Evolutionary conservation across 2,797 vertebrate genomes (phyloP).

Genomic region (Hipposideros larvatus): DNA sequence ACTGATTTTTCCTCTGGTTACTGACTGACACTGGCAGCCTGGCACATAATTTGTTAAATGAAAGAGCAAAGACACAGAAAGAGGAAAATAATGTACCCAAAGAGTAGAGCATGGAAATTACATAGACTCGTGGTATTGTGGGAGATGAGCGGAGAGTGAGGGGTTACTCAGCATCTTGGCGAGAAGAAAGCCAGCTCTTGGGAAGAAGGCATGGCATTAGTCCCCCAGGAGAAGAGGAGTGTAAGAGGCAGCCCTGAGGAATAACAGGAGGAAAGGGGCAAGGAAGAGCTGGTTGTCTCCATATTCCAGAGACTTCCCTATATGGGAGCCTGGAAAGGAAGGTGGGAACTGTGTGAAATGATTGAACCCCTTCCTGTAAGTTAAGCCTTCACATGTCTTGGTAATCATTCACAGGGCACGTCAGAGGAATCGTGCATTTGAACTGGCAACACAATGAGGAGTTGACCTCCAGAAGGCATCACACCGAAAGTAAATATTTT

Average conservation of each 20-base stretch:
- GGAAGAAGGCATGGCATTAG: background rate
- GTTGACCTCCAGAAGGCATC: background rate
- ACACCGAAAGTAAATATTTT: background rate
- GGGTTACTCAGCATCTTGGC: background rate
- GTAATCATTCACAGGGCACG: background rate
- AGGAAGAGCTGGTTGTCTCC: background rate
- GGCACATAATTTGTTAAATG: background rate
- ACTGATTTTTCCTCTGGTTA: background rate
- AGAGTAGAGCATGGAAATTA: background rate
- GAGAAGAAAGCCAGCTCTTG: background rate
- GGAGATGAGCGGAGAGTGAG: background rate
- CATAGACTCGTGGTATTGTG: background rate
- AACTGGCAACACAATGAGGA: background rate
- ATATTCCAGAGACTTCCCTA: accelerated
- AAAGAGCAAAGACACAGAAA: background rate
- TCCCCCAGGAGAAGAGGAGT: background rate
- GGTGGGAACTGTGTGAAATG: accelerated
- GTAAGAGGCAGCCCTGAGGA: background rate
- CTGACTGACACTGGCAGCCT: background rate
- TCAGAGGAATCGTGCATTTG: background rate
- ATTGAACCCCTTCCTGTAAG: background rate
- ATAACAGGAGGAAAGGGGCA: background rate
- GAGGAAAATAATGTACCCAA: background rate
- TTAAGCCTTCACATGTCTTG: background rate
- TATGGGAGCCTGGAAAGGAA: background rate